Percentiles rank a stretch among this genome's conserved stretches.
Conservation (phyloP, 1,140 invertebrate species). For the Drosophila sturtevanti region DNA sequence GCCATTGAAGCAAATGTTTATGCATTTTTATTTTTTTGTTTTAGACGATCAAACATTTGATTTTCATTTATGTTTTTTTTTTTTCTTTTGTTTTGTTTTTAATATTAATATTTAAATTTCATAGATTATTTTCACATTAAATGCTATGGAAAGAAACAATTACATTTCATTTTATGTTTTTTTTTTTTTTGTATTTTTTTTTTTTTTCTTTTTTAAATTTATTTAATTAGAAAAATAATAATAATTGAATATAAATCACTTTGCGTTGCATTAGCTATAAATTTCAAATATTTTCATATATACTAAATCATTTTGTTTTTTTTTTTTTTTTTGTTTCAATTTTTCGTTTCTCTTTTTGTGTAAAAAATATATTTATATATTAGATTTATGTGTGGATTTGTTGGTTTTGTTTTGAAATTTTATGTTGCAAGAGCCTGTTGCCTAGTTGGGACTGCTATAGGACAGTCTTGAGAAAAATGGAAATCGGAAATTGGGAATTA, state of each 20-base stretch:
- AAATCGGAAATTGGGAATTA: too few relatives aligned
- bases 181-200: not conserved
- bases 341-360: not conserved
- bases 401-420: constrained; percentile 18
- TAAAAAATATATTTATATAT: constrained; percentile 19
- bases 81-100: too few relatives aligned
- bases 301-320: constrained; percentile 42
- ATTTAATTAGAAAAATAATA: constrained; percentile 80
- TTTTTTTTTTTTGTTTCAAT: constrained; percentile 15
- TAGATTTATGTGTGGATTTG: constrained; percentile 19
- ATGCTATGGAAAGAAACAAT: constrained; percentile 63
- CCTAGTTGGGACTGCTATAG: constrained; percentile 53
- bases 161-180: constrained; percentile 44
- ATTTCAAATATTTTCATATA: constrained; percentile 59
- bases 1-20: constrained; percentile 53
- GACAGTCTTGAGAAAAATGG: not conserved
- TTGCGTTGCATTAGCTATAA: constrained; percentile 71
- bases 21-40: constrained; percentile 12
- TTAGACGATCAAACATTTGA: constrained; percentile 58
- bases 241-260: constrained; percentile 81
- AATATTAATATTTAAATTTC: constrained; percentile 44
- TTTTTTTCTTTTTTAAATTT: constrained; percentile 55
- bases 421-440: constrained; percentile 15
- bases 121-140: constrained; percentile 58
- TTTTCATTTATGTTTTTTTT: constrained; percentile 41